These are phyloP conservation scores for Tyto alba DNA, from an alignment of 2,113 vertebrate species.

Conservation along the genomic window DNA sequence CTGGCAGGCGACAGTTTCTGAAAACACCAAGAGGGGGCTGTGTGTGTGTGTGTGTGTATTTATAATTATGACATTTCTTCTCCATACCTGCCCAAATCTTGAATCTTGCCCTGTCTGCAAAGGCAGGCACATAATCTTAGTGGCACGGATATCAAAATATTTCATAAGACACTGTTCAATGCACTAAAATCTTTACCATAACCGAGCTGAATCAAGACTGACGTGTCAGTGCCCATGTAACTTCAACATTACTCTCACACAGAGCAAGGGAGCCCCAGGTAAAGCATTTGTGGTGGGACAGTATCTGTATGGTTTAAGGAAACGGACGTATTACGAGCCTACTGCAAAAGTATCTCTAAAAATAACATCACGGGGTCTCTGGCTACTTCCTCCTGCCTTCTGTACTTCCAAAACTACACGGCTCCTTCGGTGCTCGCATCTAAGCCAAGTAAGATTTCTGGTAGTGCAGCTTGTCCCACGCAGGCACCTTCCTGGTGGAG, in stretches of 20 bases:
- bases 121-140: neutral
- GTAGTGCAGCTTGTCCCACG: neutral
- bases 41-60: fast-evolving
- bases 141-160: neutral
- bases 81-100: neutral
- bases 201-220: neutral
- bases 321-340: neutral
- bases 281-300: neutral
- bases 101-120: neutral
- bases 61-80: neutral
- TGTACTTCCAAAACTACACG: neutral
- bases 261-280: fast-evolving
- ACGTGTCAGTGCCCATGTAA: fast-evolving
- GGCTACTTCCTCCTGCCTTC: neutral
- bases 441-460: neutral
- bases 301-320: neutral
- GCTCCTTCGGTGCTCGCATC: neutral
- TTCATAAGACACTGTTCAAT: neutral
- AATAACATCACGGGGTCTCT: neutral
- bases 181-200: neutral
- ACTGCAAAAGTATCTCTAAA: neutral
- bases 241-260: neutral
- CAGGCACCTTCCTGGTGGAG: neutral
- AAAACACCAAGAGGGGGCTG: neutral
- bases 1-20: neutral